Conservation (phyloP, 1,140 invertebrate species). For the Neotoxoptera formosana region DNA sequence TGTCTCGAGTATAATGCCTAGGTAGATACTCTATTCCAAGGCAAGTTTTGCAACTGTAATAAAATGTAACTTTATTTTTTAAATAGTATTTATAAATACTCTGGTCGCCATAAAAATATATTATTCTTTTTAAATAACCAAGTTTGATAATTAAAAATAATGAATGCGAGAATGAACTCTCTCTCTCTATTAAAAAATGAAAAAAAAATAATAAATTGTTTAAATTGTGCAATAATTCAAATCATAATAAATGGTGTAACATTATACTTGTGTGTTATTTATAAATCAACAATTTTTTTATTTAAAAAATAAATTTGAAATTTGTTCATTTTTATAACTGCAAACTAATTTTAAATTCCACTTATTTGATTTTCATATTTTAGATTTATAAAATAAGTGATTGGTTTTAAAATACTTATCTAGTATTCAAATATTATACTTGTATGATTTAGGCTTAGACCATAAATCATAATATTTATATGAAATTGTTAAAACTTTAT, state of each 20-base stretch:
- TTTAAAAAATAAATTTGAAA: neutral
- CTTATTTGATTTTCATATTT: neutral
- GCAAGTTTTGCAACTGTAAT: slow-evolving; percentile 20
- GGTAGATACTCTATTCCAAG: neutral
- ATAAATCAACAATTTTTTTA: neutral
- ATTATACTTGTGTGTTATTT: neutral
- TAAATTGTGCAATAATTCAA: neutral
- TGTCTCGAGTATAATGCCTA: neutral
- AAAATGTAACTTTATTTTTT: slow-evolving; percentile 14
- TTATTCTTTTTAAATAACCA: slow-evolving; percentile 10
- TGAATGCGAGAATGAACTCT: neutral
- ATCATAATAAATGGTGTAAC: neutral
- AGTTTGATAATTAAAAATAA: slow-evolving; percentile 12
- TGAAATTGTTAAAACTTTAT: too few species aligned
- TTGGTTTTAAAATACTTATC: neutral
- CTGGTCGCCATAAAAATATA: neutral
- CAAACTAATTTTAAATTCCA: neutral
- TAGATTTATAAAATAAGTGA: neutral
- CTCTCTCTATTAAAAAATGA: neutral
- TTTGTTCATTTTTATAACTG: neutral
- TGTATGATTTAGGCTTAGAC: neutral
- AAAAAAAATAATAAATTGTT: slow-evolving; percentile 19
- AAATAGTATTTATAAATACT: slow-evolving; percentile 15
- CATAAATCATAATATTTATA: neutral
- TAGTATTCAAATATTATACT: neutral